phyloP scores from a whole-genome alignment of 2,797 vertebrate species.

The Eptatretus atami region DNA sequence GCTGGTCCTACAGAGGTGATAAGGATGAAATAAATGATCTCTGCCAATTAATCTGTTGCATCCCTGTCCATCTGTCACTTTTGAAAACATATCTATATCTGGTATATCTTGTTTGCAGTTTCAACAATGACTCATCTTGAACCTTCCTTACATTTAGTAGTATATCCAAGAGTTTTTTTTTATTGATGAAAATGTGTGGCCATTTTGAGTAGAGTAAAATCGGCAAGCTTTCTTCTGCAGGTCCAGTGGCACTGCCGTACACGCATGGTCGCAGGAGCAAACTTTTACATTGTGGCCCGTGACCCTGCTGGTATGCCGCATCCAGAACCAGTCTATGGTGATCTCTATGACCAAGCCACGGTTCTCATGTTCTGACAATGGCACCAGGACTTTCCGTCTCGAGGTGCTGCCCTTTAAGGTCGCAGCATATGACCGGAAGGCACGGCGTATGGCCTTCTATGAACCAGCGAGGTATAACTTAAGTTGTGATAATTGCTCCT shows the following conservation, averaged over 20 bases:
- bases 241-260: constrained; percentile 95
- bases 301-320: constrained; percentile 93
- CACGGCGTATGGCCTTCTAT: constrained; percentile 78
- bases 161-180: not conserved
- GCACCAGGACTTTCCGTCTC: constrained; percentile 73
- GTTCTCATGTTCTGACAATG: constrained; percentile 71
- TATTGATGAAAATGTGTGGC: not conserved
- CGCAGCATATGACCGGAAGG: constrained; percentile 76
- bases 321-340: constrained; percentile 41
- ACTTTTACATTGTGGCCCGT: constrained; percentile 90
- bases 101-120: not conserved
- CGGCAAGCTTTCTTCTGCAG: constrained; percentile 15
- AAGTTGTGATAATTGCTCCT: not conserved
- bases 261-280: constrained; percentile 86
- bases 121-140: not conserved
- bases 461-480: constrained; percentile 16
- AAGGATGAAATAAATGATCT: too few relatives aligned
- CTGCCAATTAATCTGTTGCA: too few relatives aligned
- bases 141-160: not conserved
- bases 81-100: too few relatives aligned
- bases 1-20: constrained; percentile 81
- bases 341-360: constrained; percentile 69
- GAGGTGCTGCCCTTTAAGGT: constrained; percentile 94
- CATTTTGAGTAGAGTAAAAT: too few relatives aligned
- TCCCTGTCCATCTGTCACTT: too few relatives aligned